Evolutionary conservation across 2,888 invertebrate species (phyloP), one percentile per base, ranked within the genome.

Genomic region (Pammene fasciana): DNA sequence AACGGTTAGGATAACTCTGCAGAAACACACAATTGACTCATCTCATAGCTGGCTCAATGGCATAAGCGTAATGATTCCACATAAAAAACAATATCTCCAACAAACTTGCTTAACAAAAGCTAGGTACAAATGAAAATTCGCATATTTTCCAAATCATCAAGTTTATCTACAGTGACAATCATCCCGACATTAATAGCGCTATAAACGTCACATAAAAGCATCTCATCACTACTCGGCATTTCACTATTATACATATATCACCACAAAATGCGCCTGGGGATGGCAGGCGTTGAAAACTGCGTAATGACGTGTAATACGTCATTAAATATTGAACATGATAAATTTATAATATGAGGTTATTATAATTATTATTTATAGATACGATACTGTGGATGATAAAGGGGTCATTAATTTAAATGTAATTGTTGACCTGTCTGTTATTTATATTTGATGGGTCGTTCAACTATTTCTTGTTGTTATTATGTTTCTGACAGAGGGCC

Each of bases 211-310:
- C 48, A 62, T 48, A 68, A 61, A 43, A 52, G 34, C 61, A 18
- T 50, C 52, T 60, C 41, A 64, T 45, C 36, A 43, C 13, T 43
- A 52, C 34, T 50, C n/a, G 11, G 52, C 52, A 43, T 56, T 34
- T 41, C 9, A 38, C 57, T 7, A 68, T 61, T 10, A 46, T 16
- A 48, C 48, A 36, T 56, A n/a, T 48, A 65, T 4, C 38, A 79
- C 77, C 71, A 73, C 67, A 75, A n/a, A n/a, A 78, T 80, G 10
- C n/a, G 48, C 56, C 18, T 62, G 62, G 38, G 26, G 14, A 8
- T 65, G 68, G 26, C 68, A 65, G 65, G 59, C 59, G 68, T 56
- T 62, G 50, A 64, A 43, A 60, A 65, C 43, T 38, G 41, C 55
- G 59, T 59, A 65, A 65, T 70, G 64, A 54, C 65, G 26, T 26